Conservation (phyloP, 1,140 invertebrate species). For the Hydropsyche tenuis region DNA sequence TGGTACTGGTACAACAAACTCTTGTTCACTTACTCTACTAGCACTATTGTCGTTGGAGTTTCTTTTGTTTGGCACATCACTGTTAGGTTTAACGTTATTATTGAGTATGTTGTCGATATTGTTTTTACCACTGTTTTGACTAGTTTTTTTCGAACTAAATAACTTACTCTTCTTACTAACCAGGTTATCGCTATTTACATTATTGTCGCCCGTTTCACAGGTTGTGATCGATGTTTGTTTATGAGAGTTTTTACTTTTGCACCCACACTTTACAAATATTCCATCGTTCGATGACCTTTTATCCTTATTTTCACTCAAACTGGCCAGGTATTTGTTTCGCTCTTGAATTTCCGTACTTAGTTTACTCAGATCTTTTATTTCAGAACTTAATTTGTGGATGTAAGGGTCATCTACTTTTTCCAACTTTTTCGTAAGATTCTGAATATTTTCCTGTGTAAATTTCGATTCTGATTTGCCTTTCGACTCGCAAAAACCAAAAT, state of each 20-base stretch:
- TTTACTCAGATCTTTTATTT: constrained; percentile 65
- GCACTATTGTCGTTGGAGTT: constrained; percentile 50
- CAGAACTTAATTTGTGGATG: constrained; percentile 64
- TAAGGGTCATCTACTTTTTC: constrained; percentile 67
- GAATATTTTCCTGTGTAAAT: constrained; percentile 59
- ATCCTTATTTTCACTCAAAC: constrained; percentile 56
- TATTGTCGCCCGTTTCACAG: constrained; percentile 48
- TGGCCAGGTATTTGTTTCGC: constrained; percentile 57
- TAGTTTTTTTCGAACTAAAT: constrained; percentile 41
- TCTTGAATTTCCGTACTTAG: constrained; percentile 65
- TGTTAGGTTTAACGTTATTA: constrained; percentile 61
- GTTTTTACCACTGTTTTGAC: constrained; percentile 33
- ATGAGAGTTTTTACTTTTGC: constrained; percentile 56
- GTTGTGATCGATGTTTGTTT: constrained; percentile 30
- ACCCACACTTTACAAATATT: constrained; percentile 58
- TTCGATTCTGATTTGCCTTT: constrained; percentile 51
- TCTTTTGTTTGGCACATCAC: constrained; percentile 55
- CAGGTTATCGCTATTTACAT: constrained; percentile 47
- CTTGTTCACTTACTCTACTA: constrained; percentile 35
- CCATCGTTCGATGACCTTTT: constrained; percentile 34
- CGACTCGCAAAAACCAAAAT: constrained; percentile 61
- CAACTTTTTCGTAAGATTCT: constrained; percentile 59
- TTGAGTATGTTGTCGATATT: constrained; percentile 54
- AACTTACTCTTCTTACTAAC: constrained; percentile 46
- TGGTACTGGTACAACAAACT: constrained; percentile 49